phyloP scores from a whole-genome alignment of 2,888 invertebrate species.

The Eurytoma californica region DNA sequence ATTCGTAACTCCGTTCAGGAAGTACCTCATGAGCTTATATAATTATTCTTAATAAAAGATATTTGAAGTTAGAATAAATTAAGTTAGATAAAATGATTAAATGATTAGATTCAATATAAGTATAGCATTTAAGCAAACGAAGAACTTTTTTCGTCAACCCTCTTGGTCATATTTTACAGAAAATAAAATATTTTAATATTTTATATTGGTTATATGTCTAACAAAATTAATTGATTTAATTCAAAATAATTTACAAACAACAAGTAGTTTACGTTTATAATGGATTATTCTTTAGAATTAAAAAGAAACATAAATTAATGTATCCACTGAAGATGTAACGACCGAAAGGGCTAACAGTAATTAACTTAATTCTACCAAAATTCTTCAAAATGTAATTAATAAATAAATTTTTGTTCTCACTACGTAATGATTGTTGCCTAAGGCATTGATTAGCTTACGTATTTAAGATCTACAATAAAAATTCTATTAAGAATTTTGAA shows the following conservation, averaged over 20 bases:
- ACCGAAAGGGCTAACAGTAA: not conserved
- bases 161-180: too few relatives aligned
- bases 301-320: too few relatives aligned
- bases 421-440: conserved; percentile 34
- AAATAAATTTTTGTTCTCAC: conserved; percentile 25
- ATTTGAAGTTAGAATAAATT: conserved; percentile 16
- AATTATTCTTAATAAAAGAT: not conserved
- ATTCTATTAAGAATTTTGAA: conserved; percentile 14
- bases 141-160: too few relatives aligned
- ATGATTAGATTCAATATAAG: conserved; percentile 4
- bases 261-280: too few relatives aligned
- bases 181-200: not conserved
- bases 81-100: conserved; percentile 1
- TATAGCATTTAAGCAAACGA: conserved; percentile 3
- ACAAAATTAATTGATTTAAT: not conserved
- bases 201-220: not conserved
- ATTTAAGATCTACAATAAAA: conserved; percentile 24
- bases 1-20: not conserved
- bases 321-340: too few relatives aligned
- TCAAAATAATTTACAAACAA: conserved; percentile 20
- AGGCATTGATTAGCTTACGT: conserved; percentile 29
- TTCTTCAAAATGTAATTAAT: conserved; percentile 10
- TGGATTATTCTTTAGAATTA: too few relatives aligned
- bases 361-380: conserved; percentile 24
- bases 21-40: conserved; percentile 34